These are phyloP conservation scores for Eupithecia abbreviata DNA, from an alignment of 2,888 invertebrate species.

Conservation along the genomic window DNA sequence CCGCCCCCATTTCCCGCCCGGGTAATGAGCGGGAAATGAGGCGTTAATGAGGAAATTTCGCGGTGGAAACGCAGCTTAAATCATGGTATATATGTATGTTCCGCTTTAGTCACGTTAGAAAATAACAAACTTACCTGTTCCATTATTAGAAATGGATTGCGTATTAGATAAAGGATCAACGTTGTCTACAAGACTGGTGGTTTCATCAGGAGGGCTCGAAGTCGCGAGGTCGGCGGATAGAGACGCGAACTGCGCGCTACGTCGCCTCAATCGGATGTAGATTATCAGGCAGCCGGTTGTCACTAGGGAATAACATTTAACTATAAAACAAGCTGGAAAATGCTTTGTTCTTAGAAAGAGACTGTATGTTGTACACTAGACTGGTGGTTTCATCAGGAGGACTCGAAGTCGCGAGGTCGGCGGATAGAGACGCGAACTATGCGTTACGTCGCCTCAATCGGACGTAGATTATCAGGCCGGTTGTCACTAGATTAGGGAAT, in stretches of 20 bases:
- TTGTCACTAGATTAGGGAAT: conserved; percentile 83
- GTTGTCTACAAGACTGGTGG: conserved; percentile 73
- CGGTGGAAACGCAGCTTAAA: too few relatives aligned
- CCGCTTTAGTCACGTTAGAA: too few relatives aligned
- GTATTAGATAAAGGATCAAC: conserved; percentile 67
- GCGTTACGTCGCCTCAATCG: conserved; percentile 89
- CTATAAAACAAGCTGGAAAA: background rate
- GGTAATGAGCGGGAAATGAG: too few relatives aligned
- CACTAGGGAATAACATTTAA: conserved; percentile 71
- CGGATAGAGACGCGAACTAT: conserved; percentile 84
- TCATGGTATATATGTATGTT: too few relatives aligned
- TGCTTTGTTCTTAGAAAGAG: conserved; percentile 61
- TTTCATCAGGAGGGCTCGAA: conserved; percentile 62
- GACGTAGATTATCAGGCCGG: conserved; percentile 92
- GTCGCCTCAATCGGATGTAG: conserved; percentile 90
- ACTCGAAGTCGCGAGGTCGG: conserved; percentile 71
- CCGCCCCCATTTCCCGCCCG: too few relatives aligned
- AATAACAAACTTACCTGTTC: conserved; percentile 39
- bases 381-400: conserved; percentile 71
- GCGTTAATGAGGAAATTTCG: too few relatives aligned
- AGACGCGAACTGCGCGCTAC: conserved; percentile 86
- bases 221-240: conserved; percentile 82
- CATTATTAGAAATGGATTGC: conserved; percentile 61
- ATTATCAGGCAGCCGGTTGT: conserved; percentile 92
- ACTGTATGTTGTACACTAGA: conserved; percentile 70